These are phyloP conservation scores for Palythoa caribaeorum DNA, from an alignment of 92 coral and sea anemone species.

Conservation along the genomic window DNA sequence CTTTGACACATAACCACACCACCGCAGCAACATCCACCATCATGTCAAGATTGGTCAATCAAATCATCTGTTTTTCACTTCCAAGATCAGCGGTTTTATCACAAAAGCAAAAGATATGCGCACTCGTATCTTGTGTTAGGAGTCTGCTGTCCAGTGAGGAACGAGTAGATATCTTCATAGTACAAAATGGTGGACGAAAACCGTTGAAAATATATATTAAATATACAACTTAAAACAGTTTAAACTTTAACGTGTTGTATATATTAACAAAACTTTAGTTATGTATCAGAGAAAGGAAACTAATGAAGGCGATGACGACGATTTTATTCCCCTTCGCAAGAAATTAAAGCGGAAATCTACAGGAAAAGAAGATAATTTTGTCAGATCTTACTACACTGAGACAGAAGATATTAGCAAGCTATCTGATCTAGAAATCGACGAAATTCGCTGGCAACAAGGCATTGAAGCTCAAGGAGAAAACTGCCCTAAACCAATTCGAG, in stretches of 20 bases:
- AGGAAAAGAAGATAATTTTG: slow-evolving; percentile 84
- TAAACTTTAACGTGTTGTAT: neutral
- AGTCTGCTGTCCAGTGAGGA: neutral
- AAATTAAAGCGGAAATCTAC: slow-evolving; percentile 77
- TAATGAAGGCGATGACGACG: slow-evolving; percentile 41
- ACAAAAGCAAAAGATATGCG: neutral
- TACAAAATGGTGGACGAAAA: slow-evolving; percentile 24
- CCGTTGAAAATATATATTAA: neutral
- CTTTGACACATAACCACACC: neutral
- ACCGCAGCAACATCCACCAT: too few species aligned
- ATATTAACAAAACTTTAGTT: neutral
- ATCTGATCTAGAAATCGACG: slow-evolving; percentile 85
- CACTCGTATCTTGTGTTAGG: neutral
- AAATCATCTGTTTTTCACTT: neutral
- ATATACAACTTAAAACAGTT: neutral
- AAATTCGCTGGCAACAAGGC: slow-evolving; percentile 87
- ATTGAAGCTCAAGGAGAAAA: slow-evolving; percentile 90
- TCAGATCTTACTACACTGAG: slow-evolving; percentile 84
- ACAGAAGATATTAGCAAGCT: slow-evolving; percentile 65
- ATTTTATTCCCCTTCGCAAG: slow-evolving; percentile 81
- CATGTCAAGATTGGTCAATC: neutral
- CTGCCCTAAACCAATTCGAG: slow-evolving; percentile 88
- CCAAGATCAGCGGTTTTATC: slow-evolving; percentile 19
- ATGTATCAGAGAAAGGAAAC: slow-evolving; percentile 31
- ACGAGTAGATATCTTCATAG: neutral